Percentiles rank a stretch among this genome's conserved stretches.
Conservation (phyloP, 2,888 invertebrate genomes). For the Archaeoteleia sp. region DNA sequence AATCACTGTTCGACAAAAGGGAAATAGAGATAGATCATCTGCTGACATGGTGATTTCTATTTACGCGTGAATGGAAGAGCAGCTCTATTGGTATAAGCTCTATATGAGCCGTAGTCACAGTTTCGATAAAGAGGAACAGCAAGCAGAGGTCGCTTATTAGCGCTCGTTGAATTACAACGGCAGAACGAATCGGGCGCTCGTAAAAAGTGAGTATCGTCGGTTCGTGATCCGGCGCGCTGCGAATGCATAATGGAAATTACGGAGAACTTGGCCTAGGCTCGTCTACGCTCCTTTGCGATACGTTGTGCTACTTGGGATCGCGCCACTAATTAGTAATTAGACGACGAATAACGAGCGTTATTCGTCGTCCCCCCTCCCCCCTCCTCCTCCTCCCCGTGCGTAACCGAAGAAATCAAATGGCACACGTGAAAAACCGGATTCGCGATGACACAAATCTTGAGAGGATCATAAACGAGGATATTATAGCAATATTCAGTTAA, state of each 20-base stretch:
- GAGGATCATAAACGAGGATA: not conserved
- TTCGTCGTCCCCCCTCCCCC: not conserved
- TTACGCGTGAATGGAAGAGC: no score
- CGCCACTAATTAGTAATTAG: conserved; percentile 46
- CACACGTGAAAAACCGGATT: not conserved
- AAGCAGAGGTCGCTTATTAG: conserved; percentile 42
- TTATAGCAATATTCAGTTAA: no score
- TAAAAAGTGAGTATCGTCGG: conserved; percentile 30
- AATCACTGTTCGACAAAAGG: no score
- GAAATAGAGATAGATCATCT: no score
- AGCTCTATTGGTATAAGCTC: no score
- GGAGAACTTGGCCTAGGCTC: conserved; percentile 13
- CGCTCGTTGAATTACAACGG: conserved; percentile 42
- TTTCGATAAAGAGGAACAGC: conserved; percentile 41
- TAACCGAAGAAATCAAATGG: conserved; percentile 11
- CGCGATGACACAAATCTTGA: not conserved
- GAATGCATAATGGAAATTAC: conserved; percentile 35
- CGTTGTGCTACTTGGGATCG: conserved; percentile 13
- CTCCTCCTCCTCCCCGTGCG: conserved; percentile 1
- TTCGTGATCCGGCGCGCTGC: conserved; percentile 31
- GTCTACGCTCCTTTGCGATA: conserved; percentile 13
- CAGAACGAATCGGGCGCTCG: conserved; percentile 33
- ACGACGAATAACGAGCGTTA: conserved; percentile 33
- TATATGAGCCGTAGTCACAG: conserved; percentile 27
- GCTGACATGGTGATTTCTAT: not conserved